Evolutionary conservation across 2,113 vertebrate genomes (phyloP).

Genomic region (Bambusicola thoracicus): DNA sequence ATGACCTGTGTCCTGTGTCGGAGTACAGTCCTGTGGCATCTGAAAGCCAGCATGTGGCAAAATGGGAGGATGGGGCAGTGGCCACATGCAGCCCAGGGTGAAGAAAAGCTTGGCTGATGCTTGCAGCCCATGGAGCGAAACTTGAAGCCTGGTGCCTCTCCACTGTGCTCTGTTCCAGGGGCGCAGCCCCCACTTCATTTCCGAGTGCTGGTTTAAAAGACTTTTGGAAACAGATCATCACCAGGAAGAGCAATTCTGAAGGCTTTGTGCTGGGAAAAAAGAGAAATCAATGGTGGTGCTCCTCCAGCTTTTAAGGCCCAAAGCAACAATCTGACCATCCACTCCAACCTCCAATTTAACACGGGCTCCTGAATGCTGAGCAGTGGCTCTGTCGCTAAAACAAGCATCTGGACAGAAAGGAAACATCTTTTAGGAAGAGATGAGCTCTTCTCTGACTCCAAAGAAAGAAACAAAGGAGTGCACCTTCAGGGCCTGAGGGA

Average conservation of each 20-base stretch:
- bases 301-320: neutral
- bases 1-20: rapidly evolving
- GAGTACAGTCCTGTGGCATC: rapidly evolving
- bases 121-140: neutral
- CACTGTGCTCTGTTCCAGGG: rapidly evolving
- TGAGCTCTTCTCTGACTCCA: neutral
- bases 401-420: neutral
- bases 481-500: rapidly evolving
- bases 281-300: rapidly evolving
- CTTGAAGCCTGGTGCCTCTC: rapidly evolving
- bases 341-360: neutral
- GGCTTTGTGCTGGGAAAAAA: rapidly evolving
- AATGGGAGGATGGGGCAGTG: neutral
- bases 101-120: neutral
- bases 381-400: neutral
- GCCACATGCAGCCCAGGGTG: neutral
- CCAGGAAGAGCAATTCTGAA: neutral
- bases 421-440: neutral
- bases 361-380: neutral
- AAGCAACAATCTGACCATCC: neutral
- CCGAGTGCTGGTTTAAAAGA: neutral
- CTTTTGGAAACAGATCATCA: neutral
- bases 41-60: rapidly evolving
- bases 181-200: neutral
- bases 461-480: neutral